Percentiles rank a stretch among this genome's conserved stretches.
Evolutionary conservation across 2,888 invertebrate genomes (phyloP).

Genomic region (Eurytoma adleriae): DNA sequence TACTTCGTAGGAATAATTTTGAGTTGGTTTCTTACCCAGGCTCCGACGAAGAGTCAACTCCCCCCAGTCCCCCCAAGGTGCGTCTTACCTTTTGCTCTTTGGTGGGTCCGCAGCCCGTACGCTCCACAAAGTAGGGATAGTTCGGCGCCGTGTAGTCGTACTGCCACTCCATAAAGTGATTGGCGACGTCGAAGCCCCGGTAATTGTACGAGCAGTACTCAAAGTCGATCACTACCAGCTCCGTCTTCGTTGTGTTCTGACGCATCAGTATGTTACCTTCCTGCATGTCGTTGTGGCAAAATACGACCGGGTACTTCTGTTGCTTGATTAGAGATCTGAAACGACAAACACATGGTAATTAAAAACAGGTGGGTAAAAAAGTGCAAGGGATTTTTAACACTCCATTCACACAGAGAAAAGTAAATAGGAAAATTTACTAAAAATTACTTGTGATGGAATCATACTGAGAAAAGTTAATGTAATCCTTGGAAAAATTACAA

Average conservation of each 20-base stretch:
- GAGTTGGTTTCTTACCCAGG: slow-evolving; percentile 62
- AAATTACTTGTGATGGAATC: no score
- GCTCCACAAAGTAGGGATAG: slow-evolving; percentile 86
- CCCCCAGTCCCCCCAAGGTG: slow-evolving; percentile 60
- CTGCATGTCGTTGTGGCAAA: slow-evolving; percentile 97
- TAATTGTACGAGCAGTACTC: slow-evolving; percentile 98
- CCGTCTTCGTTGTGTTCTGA: slow-evolving; percentile 78
- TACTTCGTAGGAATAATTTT: slow-evolving; percentile 34
- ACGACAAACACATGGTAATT: slow-evolving; percentile 55
- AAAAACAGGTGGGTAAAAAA: no score
- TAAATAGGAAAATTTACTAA: no score
- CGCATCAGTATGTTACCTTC: slow-evolving; percentile 87
- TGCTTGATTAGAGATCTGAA: slow-evolving; percentile 73
- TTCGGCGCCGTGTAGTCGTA: slow-evolving; percentile 90
- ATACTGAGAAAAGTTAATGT: no score
- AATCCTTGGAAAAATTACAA: no score
- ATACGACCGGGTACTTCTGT: slow-evolving; percentile 84
- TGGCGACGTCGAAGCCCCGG: slow-evolving; percentile 94
- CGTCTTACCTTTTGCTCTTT: slow-evolving; percentile 86
- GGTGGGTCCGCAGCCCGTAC: slow-evolving; percentile 84
- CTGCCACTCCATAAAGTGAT: slow-evolving; percentile 95
- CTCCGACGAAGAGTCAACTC: slow-evolving; percentile 53
- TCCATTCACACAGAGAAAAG: no score
- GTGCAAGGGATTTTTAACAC: no score
- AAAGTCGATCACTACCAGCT: slow-evolving; percentile 91